phyloP scores from a whole-genome alignment of 2,113 vertebrate genomes.

The Pipra filicauda region DNA sequence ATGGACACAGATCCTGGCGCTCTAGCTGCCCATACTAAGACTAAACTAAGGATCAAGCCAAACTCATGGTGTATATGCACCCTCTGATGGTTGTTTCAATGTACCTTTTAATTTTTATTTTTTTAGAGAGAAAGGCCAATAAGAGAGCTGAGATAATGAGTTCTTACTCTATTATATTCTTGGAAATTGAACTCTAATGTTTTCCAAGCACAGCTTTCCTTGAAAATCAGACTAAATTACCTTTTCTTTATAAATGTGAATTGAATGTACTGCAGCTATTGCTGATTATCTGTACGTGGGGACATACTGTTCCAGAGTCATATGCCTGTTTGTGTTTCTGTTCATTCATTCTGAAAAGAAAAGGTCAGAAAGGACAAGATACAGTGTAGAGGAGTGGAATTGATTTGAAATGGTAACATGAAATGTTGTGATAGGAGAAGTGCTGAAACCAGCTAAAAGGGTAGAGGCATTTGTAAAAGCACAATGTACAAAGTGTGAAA shows the following conservation, averaged over 20 bases:
- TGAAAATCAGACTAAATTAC: constrained; percentile 19
- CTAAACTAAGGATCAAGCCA: background rate
- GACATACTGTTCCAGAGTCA: background rate
- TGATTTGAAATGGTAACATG: background rate
- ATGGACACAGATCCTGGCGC: background rate
- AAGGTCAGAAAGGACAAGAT: constrained; percentile 9
- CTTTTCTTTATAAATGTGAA: background rate
- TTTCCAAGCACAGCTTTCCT: background rate
- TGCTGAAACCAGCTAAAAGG: constrained; percentile 30
- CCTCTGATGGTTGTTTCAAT: constrained; percentile 43
- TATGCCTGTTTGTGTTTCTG: background rate
- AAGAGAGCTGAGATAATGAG: background rate
- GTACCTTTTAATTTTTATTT: background rate
- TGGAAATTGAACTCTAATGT: background rate
- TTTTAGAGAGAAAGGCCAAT: background rate
- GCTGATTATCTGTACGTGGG: background rate
- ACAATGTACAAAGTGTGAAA: background rate
- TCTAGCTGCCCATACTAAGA: background rate
- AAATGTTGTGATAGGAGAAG: background rate
- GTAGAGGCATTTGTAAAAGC: background rate
- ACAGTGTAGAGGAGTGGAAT: background rate
- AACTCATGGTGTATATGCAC: constrained; percentile 14
- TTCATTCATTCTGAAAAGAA: background rate
- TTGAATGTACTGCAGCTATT: background rate
- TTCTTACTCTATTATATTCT: background rate